A percentile compares a stretch with the other conserved stretches of the same genome.
These are phyloP conservation scores for Cyprinodon variegatus DNA, from an alignment of 2,113 vertebrate genomes.

Conservation along the genomic window DNA sequence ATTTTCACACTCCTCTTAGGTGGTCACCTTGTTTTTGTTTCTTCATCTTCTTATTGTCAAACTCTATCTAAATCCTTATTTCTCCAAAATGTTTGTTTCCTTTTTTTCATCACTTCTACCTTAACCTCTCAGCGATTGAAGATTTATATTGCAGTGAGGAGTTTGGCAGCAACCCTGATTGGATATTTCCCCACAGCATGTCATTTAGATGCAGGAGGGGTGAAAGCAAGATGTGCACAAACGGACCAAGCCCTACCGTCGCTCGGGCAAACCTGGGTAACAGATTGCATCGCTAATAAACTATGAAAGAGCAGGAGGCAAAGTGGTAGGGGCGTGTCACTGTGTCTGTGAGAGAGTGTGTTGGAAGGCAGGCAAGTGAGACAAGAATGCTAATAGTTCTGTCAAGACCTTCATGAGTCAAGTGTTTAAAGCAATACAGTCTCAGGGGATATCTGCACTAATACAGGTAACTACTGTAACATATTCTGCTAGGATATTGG, in stretches of 20 bases:
- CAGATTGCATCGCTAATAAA: constrained; percentile 82
- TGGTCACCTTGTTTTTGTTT: background rate
- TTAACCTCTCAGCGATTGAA: constrained; percentile 12
- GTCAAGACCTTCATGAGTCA: constrained; percentile 70
- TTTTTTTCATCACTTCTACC: background rate
- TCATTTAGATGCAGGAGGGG: constrained; percentile 63
- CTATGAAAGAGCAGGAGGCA: constrained; percentile 74
- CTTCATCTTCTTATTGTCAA: constrained; percentile 37
- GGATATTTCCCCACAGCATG: constrained; percentile 50
- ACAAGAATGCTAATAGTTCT: constrained; percentile 78
- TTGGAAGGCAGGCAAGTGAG: constrained; percentile 23
- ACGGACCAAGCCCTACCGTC: constrained; percentile 8
- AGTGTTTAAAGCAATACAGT: constrained; percentile 20
- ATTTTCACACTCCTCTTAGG: constrained; percentile 4
- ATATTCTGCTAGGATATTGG: background rate
- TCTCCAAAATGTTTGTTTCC: background rate
- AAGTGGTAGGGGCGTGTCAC: constrained; percentile 15
- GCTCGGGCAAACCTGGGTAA: constrained; percentile 70
- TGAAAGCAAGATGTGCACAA: constrained; percentile 33
- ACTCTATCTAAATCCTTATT: constrained; percentile 43
- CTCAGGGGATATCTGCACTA: background rate
- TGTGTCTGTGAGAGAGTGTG: constrained; percentile 17
- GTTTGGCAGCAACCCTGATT: constrained; percentile 46
- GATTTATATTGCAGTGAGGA: constrained; percentile 50
- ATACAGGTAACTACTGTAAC: background rate